Evolutionary conservation across 30 jellyfish, hydroid and myxozoan genomes (phyloP).

Genomic region (Turritopsis rubra): DNA sequence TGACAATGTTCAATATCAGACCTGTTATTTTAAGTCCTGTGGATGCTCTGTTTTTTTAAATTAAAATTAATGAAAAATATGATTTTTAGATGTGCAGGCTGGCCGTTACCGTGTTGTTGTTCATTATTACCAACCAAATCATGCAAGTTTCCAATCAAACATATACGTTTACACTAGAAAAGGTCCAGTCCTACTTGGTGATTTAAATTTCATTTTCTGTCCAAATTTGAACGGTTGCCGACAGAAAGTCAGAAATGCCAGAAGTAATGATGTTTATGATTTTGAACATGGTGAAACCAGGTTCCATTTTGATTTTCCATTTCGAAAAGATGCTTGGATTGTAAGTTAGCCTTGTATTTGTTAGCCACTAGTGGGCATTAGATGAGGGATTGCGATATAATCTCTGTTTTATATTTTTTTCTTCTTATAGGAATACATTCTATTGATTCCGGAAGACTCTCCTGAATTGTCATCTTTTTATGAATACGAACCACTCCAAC

Average conservation of each 20-base stretch:
- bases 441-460: slow-evolving; percentile 56
- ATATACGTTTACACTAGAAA: slow-evolving; percentile 51
- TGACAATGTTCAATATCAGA: too few species aligned
- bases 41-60: too few species aligned
- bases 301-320: slow-evolving; percentile 48
- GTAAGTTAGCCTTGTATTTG: slow-evolving; percentile 38
- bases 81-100: slow-evolving; percentile 41
- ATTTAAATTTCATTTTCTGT: slow-evolving; percentile 45
- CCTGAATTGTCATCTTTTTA: slow-evolving; percentile 31
- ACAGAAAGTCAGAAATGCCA: slow-evolving; percentile 47
- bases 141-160: slow-evolving; percentile 46
- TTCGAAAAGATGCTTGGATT: slow-evolving; percentile 80
- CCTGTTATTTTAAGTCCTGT: too few species aligned
- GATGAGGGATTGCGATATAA: background rate
- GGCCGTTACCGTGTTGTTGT: slow-evolving; percentile 75
- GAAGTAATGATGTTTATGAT: slow-evolving; percentile 38
- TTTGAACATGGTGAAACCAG: slow-evolving; percentile 38
- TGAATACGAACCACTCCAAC: slow-evolving; percentile 51
- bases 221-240: slow-evolving; percentile 91
- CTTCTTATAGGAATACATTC: slow-evolving; percentile 63
- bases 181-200: slow-evolving; percentile 49
- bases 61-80: too few species aligned
- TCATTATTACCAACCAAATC: slow-evolving; percentile 87
- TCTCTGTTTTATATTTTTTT: background rate
- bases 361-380: too few species aligned